Evolutionary conservation across 1,140 invertebrate species (phyloP).

Genomic region (Grapholita molesta): DNA sequence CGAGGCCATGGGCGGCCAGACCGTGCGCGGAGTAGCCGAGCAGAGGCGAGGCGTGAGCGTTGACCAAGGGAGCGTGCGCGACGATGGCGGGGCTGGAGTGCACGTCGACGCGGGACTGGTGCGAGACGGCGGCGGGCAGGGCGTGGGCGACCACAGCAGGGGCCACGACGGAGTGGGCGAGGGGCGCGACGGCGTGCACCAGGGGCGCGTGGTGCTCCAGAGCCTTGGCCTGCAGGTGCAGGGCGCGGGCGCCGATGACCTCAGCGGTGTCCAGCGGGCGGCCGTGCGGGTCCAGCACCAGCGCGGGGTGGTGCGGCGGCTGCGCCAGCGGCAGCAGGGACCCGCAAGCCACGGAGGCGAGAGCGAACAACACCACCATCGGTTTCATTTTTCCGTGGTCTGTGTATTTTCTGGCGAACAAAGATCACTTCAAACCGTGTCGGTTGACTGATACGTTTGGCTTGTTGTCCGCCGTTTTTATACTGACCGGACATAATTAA

Average conservation of each 20-base stretch:
- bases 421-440: slow-evolving; percentile 35
- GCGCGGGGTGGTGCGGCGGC: slow-evolving; percentile 55
- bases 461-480: slow-evolving; percentile 59
- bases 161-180: slow-evolving; percentile 14
- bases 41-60: slow-evolving; percentile 34
- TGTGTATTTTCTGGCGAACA: slow-evolving; percentile 48
- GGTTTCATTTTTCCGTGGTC: slow-evolving; percentile 73
- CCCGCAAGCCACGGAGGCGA: slow-evolving; percentile 43
- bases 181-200: slow-evolving; percentile 16
- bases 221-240: slow-evolving; percentile 68
- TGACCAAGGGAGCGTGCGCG: slow-evolving; percentile 28
- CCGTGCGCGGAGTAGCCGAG: slow-evolving; percentile 36
- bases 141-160: slow-evolving; percentile 16
- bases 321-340: slow-evolving; percentile 54
- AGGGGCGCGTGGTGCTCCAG: slow-evolving; percentile 46
- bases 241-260: slow-evolving; percentile 70
- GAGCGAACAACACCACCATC: slow-evolving; percentile 77
- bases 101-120: slow-evolving; percentile 45
- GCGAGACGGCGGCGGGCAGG: slow-evolving; percentile 53
- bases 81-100: slow-evolving; percentile 43
- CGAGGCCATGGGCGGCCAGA: slow-evolving; percentile 23
- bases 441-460: slow-evolving; percentile 43
- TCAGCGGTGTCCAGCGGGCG: slow-evolving; percentile 71
- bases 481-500: slow-evolving; percentile 71
- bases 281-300: slow-evolving; percentile 62